Evolutionary conservation across 2,113 vertebrate genomes (phyloP), one percentile per base, ranked within the genome.

Genomic region (Petaurus breviceps): DNA sequence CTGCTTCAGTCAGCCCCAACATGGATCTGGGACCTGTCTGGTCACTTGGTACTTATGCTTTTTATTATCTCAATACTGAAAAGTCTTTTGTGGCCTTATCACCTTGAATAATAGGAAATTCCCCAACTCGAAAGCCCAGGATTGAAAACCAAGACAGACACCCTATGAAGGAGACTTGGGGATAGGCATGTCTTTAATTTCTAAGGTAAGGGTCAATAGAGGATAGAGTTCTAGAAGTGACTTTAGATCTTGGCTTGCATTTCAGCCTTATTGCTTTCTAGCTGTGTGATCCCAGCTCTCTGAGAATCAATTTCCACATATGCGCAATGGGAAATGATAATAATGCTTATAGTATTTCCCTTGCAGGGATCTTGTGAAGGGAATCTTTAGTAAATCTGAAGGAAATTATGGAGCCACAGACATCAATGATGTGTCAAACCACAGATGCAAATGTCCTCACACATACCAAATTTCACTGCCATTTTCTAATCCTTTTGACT

Each of bases 21-120:
- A 7, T 77, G 31, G 55, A 9, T 7, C 55, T 55, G 57, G 31
- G 11, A 77, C 14, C 28, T 68, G 11, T 77, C 31, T n/a, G 5
- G 4, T n/a, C 1, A 19, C 1, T 31, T 77, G 5, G 5, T n/a
- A 77, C 31, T 77, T n/a, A 19, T 1, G 0, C 14, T n/a, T n/a
- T 77, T 77, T 77, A 9, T 31, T 77, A n/a, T 31, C 31, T 68
- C 37, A 3, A 12, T 37, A 68, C 12, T 31, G 14, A 77, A 77
- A 77, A 77, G 37, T 19, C 37, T 77, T 77, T n/a, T 16, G 37
- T n/a, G 61, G 31, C 61, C 14, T 77, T n/a, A 6, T 84, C n/a
- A 43, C 5, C 68, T 43, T n/a, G 68, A 2, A 22, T 22, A n/a
- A n/a, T 7, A 43, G n/a, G 37, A 77, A 16, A 43, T 23, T 43